Conservation (phyloP, 2,113 vertebrate genomes). For the Apteryx owenii region DNA sequence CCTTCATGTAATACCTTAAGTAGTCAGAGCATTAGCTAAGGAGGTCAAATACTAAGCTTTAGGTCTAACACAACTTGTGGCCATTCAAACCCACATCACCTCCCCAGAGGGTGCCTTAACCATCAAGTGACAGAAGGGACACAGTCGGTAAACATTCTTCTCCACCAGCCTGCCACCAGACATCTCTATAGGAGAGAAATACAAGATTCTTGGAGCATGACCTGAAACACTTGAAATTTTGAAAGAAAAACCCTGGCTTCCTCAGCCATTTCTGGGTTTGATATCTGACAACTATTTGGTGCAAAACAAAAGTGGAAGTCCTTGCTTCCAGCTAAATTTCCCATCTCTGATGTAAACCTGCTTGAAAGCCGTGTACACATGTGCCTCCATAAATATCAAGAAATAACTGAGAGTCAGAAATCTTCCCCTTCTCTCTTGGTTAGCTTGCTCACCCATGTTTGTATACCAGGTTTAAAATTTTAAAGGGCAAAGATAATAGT, state of each 20-base stretch:
- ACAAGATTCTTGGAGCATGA: rapidly evolving
- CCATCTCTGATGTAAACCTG: not conserved
- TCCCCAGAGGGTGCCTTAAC: not conserved
- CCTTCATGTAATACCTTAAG: rapidly evolving
- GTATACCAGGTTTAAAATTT: not conserved
- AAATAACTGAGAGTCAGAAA: no score
- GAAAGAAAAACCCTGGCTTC: not conserved
- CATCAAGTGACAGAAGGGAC: not conserved
- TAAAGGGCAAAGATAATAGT: no score
- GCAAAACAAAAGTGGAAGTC: not conserved
- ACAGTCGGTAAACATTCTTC: not conserved
- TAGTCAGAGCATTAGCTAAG: not conserved
- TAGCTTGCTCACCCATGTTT: no score
- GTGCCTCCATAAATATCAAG: no score
- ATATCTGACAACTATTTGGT: not conserved
- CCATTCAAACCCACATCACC: rapidly evolving
- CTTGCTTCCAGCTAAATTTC: not conserved
- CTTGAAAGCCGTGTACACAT: not conserved
- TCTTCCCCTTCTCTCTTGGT: no score
- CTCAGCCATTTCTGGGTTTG: not conserved
- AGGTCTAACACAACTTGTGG: not conserved
- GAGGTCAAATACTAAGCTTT: not conserved
- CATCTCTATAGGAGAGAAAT: not conserved
- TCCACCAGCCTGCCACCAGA: not conserved
- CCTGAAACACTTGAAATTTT: not conserved